phyloP scores from a whole-genome alignment of 1,140 invertebrate genomes.

The Vollenhovia emeryi region DNA sequence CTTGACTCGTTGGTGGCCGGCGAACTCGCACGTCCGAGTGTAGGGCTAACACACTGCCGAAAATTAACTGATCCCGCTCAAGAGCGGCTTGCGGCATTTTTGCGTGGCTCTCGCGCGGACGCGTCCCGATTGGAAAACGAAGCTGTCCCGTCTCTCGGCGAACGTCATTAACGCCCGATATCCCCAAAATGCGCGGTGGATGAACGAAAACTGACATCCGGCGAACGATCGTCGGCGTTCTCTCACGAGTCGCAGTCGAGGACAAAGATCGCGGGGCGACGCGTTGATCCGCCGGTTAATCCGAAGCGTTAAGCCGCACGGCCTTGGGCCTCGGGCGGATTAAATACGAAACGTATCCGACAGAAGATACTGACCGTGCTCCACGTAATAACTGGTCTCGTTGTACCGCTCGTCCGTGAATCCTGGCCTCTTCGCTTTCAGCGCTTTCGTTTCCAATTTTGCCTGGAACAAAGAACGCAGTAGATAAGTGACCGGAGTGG shows the following conservation, averaged over 20 bases:
- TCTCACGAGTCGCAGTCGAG: neutral
- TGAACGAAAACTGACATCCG: neutral
- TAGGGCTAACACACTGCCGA: conserved; percentile 37
- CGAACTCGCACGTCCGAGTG: conserved; percentile 22
- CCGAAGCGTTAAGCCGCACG: conserved; percentile 21
- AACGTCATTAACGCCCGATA: conserved; percentile 12
- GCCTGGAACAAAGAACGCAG: conserved; percentile 90
- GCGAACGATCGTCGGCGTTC: neutral
- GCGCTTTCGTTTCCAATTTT: conserved; percentile 96
- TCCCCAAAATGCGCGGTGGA: neutral
- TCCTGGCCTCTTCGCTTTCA: conserved; percentile 96
- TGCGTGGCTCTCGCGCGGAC: neutral
- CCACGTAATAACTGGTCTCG: conserved; percentile 98
- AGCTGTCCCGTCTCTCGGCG: neutral
- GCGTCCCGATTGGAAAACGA: neutral
- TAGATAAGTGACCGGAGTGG: conserved; percentile 61
- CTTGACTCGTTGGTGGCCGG: conserved; percentile 12
- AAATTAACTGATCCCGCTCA: conserved; percentile 32
- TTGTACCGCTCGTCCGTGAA: conserved; percentile 97
- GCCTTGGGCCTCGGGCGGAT: neutral
- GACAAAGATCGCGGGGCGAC: neutral
- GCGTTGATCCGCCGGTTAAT: conserved; percentile 34
- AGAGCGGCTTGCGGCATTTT: neutral
- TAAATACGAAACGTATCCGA: conserved; percentile 60
- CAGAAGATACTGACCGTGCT: conserved; percentile 92